Percentiles rank a stretch among this genome's conserved stretches.
Conservation (phyloP, 2,888 invertebrate genomes). For the Slavum lentiscoides region DNA sequence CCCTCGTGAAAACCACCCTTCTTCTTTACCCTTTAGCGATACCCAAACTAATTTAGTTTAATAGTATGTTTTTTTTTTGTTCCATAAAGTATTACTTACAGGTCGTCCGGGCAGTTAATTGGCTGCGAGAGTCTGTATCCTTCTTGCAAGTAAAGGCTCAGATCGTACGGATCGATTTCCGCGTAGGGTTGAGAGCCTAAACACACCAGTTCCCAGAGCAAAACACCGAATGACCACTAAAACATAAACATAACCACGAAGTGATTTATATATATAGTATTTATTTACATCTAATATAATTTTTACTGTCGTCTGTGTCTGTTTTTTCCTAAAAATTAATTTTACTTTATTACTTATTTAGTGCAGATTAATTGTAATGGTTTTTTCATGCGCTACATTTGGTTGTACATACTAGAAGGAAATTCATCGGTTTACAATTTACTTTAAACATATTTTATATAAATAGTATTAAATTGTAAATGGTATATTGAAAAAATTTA, state of each 20-base stretch:
- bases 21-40: neutral
- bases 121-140: slow-evolving; percentile 91
- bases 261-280: too few species aligned
- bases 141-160: slow-evolving; percentile 81
- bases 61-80: slow-evolving; percentile 23
- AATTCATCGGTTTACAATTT: too few species aligned
- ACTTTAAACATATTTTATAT: too few species aligned
- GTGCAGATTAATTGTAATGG: too few species aligned
- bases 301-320: too few species aligned
- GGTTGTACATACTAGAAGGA: too few species aligned
- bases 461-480: too few species aligned
- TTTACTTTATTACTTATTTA: too few species aligned
- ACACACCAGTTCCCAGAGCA: slow-evolving; percentile 91
- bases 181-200: slow-evolving; percentile 86
- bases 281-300: neutral
- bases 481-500: too few species aligned
- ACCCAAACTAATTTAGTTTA: slow-evolving; percentile 13
- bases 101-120: slow-evolving; percentile 91
- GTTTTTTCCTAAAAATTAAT: too few species aligned
- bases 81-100: slow-evolving; percentile 74
- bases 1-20: neutral
- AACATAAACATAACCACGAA: neutral
- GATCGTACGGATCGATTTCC: slow-evolving; percentile 90
- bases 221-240: slow-evolving; percentile 93
- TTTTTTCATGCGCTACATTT: too few species aligned